Evolutionary conservation across 2,888 invertebrate genomes (phyloP).

Genomic region (Diploptera punctata): DNA sequence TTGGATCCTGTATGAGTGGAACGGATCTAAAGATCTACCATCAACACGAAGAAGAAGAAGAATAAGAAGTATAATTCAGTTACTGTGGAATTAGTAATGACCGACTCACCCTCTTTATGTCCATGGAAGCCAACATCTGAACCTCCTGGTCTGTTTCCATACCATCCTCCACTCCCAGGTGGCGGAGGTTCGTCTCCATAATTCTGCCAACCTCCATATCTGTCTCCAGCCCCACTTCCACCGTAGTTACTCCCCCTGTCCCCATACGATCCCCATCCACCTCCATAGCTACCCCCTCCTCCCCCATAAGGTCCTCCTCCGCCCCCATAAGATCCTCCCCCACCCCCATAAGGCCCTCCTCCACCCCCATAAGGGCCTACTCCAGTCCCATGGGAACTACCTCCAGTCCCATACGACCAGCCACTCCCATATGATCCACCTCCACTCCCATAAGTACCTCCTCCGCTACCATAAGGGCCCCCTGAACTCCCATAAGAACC

Average conservation of each 20-base stretch:
- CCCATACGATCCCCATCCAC: slow-evolving; percentile 2
- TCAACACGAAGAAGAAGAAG: no score
- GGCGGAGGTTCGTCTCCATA: slow-evolving; percentile 14
- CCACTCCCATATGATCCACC: slow-evolving; percentile 50
- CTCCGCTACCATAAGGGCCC: slow-evolving; percentile 26
- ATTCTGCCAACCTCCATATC: slow-evolving; percentile 2
- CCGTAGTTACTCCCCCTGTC: background rate
- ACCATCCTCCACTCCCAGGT: background rate
- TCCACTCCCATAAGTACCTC: slow-evolving; percentile 35
- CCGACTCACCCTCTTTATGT: slow-evolving; percentile 29
- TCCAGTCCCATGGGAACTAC: slow-evolving; percentile 42
- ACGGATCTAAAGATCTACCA: no score
- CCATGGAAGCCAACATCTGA: no score
- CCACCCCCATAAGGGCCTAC: background rate
- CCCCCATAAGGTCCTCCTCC: slow-evolving; percentile 18
- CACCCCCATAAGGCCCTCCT: background rate
- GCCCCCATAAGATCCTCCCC: slow-evolving; percentile 7
- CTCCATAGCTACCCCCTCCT: background rate
- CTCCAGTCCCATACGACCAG: slow-evolving; percentile 51
- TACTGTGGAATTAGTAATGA: no score
- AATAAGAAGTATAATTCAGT: no score
- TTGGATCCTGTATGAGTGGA: no score
- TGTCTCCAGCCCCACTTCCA: background rate
- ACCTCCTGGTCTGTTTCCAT: background rate
- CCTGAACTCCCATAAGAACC: slow-evolving; percentile 27